Base-by-base conservation (phyloP, 1,140 invertebrate species). In the Nebria ingens region DNA sequence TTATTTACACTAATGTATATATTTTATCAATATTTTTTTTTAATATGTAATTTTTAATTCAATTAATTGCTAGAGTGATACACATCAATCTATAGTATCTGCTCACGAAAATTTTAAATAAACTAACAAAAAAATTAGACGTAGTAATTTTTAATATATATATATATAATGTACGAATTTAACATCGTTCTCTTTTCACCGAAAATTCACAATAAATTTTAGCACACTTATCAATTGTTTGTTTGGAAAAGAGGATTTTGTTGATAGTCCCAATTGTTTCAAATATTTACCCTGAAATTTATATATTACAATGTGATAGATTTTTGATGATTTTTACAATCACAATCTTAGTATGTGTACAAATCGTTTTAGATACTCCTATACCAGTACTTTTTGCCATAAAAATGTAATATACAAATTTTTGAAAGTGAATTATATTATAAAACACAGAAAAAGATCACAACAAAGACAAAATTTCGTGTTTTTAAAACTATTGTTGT, bases 321-420 rank as follows among this genome's bases (percentile, higher is more conserved):
- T 68, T 69, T 66, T 70, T 65, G 68, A 70, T 70, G 67, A 69
- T 70, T 70, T 67, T 70, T 70, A 70, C 68, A 70, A 70, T 70
- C 67, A 66, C 68, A 67, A 60, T 68, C 62, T 67, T 66, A 66
- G 65, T 68, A 61, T 66, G 63, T 67, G 63, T 67, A 68, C 63
- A 53, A 58, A 38, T 49, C 21, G 23, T 70, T 68, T 68, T 70
- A 70, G 68, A 69, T 70, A 68, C 66, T 70, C 64, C 62, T 70
- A 69, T 68, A 67, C 65, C 64, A 66, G 64, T 68, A 68, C 63
- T 68, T 68, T n/a, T 70, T 67, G 67, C 66, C 68, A 70, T 67
- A 62, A 60, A 64, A 42, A 34, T 51, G 54, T 55, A 55, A 55
- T 55, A 22, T 55, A 45, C 15, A 22, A 49, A 45, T 55, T 54